Evolutionary conservation across 2,113 vertebrate species (phyloP).

Genomic region (Fulica atra): DNA sequence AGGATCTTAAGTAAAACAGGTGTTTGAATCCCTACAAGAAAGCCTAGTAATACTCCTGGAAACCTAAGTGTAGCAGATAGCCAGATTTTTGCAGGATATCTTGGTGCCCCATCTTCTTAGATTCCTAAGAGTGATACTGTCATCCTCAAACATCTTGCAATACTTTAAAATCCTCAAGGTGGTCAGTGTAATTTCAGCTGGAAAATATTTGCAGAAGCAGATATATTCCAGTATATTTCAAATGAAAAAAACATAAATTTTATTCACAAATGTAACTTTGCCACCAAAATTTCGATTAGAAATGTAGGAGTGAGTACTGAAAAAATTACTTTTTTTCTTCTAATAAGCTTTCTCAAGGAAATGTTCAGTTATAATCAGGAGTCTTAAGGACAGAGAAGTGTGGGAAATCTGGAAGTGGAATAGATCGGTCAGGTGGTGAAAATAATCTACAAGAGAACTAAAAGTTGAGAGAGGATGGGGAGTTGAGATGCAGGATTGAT

Average conservation of each 20-base stretch:
- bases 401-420: background rate
- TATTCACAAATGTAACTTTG: background rate
- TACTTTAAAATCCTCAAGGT: background rate
- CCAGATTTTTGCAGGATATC: background rate
- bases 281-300: background rate
- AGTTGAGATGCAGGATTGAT: background rate
- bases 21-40: background rate
- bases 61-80: background rate
- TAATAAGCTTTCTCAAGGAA: background rate
- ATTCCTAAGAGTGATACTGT: background rate
- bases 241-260: background rate
- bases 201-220: background rate
- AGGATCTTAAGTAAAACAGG: background rate
- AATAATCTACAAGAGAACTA: background rate
- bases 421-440: background rate
- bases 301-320: background rate
- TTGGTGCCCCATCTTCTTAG: background rate
- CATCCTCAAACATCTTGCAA: background rate
- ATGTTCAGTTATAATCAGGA: background rate
- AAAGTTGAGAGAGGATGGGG: background rate
- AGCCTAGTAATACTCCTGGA: background rate
- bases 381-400: background rate
- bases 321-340: background rate
- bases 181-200: background rate
- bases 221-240: background rate